Evolutionary conservation across 2,113 vertebrate genomes (phyloP).

Genomic region (Macquaria ambigua): DNA sequence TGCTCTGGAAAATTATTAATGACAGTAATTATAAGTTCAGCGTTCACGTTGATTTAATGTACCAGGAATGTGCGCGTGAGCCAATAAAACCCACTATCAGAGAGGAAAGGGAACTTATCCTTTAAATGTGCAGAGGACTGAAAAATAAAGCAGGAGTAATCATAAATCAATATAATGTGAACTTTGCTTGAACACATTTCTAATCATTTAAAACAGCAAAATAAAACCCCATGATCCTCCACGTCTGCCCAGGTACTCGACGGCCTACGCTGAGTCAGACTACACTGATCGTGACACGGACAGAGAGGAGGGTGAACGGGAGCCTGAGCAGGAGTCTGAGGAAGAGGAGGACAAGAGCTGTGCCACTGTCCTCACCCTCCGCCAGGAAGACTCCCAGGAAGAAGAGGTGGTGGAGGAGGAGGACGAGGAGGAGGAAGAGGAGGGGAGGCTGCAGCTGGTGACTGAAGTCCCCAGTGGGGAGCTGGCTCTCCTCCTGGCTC

Average conservation of each 20-base stretch:
- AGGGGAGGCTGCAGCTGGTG: conserved; percentile 34
- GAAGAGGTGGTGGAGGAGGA: conserved; percentile 66
- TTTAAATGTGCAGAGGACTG: neutral
- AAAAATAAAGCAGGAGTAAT: neutral
- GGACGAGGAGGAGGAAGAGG: conserved; percentile 37
- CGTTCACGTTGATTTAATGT: too few species aligned
- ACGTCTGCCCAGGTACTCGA: conserved; percentile 86
- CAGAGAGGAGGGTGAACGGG: conserved; percentile 79
- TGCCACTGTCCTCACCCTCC: conserved; percentile 87
- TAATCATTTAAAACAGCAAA: neutral
- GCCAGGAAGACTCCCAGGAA: conserved; percentile 81
- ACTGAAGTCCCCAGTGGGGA: conserved; percentile 78
- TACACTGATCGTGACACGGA: conserved; percentile 91
- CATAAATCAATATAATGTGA: neutral
- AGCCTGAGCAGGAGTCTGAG: conserved; percentile 72
- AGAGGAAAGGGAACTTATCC: neutral
- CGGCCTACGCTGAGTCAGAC: conserved; percentile 94
- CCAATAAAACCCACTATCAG: too few species aligned
- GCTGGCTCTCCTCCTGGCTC: conserved; percentile 87
- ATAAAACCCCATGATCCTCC: neutral
- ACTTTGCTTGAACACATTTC: neutral
- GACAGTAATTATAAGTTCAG: too few species aligned
- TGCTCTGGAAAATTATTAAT: too few species aligned
- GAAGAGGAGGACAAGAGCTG: conserved; percentile 87
- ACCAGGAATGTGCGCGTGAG: too few species aligned